Percentiles rank a stretch among this genome's conserved stretches.
phyloP scores from a whole-genome alignment of 1,140 invertebrate genomes.

The Lordiphosa mommai region DNA sequence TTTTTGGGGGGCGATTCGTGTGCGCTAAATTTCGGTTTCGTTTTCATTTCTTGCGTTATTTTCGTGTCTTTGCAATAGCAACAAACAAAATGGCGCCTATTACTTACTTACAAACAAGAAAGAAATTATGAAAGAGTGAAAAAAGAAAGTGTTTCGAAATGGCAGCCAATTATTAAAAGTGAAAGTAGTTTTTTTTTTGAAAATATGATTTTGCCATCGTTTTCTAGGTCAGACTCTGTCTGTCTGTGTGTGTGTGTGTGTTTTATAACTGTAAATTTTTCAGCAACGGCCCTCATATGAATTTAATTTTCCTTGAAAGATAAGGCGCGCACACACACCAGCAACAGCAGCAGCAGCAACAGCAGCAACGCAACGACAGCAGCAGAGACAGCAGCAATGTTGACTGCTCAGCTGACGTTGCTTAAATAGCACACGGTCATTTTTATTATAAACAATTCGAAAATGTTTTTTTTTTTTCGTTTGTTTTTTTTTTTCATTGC shows the following conservation, averaged over 20 bases:
- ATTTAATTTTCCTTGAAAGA: slow-evolving; percentile 76
- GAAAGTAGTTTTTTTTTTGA: slow-evolving; percentile 54
- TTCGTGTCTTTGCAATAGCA: slow-evolving; percentile 72
- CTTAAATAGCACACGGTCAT: slow-evolving; percentile 78
- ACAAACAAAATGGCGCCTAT: slow-evolving; percentile 71
- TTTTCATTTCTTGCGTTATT: slow-evolving; percentile 78
- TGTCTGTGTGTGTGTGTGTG: slow-evolving; percentile 4
- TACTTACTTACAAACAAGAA: slow-evolving; percentile 44
- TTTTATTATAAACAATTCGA: slow-evolving; percentile 78
- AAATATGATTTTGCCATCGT: slow-evolving; percentile 28
- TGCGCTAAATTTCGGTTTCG: slow-evolving; percentile 75
- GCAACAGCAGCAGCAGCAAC: slow-evolving; percentile 16
- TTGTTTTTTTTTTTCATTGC: slow-evolving; percentile 41
- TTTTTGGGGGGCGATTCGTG: slow-evolving; percentile 46
- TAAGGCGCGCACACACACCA: slow-evolving; percentile 34
- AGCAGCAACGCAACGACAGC: neutral
- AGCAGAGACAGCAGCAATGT: neutral
- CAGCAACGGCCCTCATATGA: slow-evolving; percentile 43
- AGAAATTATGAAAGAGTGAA: slow-evolving; percentile 71
- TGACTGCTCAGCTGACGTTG: slow-evolving; percentile 39
- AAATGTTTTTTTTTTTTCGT: slow-evolving; percentile 29
- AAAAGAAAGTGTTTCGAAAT: slow-evolving; percentile 78
- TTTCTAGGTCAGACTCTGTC: slow-evolving; percentile 63
- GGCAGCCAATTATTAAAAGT: slow-evolving; percentile 53
- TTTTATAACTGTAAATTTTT: slow-evolving; percentile 65